A percentile compares a stretch with the other conserved stretches of the same genome.
These are phyloP conservation scores for Himalopsyche anomala DNA, from an alignment of 2,888 invertebrate genomes.

Conservation along the genomic window DNA sequence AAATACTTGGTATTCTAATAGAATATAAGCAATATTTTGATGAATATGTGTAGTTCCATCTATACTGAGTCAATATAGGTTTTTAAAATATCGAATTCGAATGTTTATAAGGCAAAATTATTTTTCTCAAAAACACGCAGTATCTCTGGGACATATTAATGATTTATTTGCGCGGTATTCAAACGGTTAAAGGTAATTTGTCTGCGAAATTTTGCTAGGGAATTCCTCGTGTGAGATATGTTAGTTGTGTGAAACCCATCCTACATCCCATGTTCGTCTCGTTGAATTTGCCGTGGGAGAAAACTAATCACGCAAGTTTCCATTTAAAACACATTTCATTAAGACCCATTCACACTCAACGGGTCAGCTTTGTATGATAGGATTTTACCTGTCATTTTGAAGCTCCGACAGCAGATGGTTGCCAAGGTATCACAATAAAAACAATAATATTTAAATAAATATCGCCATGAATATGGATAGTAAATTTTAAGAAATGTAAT, in stretches of 20 bases:
- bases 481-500: too few species aligned
- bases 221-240: slow-evolving; percentile 20
- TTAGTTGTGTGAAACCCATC: slow-evolving; percentile 50
- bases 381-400: slow-evolving; percentile 40
- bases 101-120: too few species aligned
- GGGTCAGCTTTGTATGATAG: not conserved
- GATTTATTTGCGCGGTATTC: too few species aligned
- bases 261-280: slow-evolving; percentile 53
- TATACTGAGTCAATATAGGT: too few species aligned
- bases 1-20: too few species aligned
- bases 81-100: too few species aligned
- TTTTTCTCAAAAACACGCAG: too few species aligned
- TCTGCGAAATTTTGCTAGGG: not conserved
- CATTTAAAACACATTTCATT: slow-evolving; percentile 64
- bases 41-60: too few species aligned
- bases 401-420: slow-evolving; percentile 4
- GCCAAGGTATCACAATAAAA: slow-evolving; percentile 2
- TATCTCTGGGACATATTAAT: too few species aligned
- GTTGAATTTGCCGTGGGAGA: slow-evolving; percentile 55
- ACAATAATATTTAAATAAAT: not conserved
- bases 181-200: too few species aligned
- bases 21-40: too few species aligned
- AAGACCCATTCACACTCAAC: slow-evolving; percentile 53
- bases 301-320: slow-evolving; percentile 62
- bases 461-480: too few species aligned